These are phyloP conservation scores for Ooceraea biroi DNA, from an alignment of 1,140 invertebrate species.

Conservation along the genomic window DNA sequence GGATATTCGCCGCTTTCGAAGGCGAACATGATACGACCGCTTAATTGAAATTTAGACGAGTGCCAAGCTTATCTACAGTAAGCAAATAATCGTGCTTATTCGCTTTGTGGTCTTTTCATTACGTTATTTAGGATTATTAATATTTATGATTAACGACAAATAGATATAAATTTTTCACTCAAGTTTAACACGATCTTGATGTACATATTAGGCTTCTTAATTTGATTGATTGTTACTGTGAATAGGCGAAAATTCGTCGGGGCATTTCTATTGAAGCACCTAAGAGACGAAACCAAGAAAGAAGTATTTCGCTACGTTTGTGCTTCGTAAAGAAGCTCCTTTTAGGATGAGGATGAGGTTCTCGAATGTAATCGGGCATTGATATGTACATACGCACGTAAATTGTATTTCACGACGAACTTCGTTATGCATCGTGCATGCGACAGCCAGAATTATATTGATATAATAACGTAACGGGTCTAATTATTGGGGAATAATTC, in stretches of 20 bases:
- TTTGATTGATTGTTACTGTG: conserved; percentile 2
- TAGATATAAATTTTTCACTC: background rate
- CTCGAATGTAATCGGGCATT: conserved; percentile 33
- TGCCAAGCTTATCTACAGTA: background rate
- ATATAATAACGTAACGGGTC: conserved; percentile 64
- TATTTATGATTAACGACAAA: conserved; percentile 10
- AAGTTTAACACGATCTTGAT: background rate
- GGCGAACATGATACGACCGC: conserved; percentile 36
- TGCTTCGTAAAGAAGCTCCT: conserved; percentile 25
- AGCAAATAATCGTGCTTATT: background rate
- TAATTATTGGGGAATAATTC: conserved; percentile 74
- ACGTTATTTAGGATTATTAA: background rate
- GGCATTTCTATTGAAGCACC: background rate
- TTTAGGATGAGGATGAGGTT: conserved; percentile 33
- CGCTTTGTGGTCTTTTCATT: background rate
- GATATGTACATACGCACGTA: conserved; percentile 24
- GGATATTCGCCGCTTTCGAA: conserved; percentile 39
- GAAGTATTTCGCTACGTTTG: conserved; percentile 20
- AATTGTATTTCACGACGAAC: conserved; percentile 35
- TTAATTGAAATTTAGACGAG: conserved; percentile 54
- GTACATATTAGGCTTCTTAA: conserved; percentile 1
- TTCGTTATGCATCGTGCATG: conserved; percentile 33
- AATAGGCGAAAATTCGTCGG: conserved; percentile 1
- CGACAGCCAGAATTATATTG: conserved; percentile 58
- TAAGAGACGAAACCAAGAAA: conserved; percentile 3